Percentiles rank a stretch among this genome's conserved stretches.
phyloP scores from a whole-genome alignment of 2,113 vertebrate species.

The Pteronura brasiliensis region DNA sequence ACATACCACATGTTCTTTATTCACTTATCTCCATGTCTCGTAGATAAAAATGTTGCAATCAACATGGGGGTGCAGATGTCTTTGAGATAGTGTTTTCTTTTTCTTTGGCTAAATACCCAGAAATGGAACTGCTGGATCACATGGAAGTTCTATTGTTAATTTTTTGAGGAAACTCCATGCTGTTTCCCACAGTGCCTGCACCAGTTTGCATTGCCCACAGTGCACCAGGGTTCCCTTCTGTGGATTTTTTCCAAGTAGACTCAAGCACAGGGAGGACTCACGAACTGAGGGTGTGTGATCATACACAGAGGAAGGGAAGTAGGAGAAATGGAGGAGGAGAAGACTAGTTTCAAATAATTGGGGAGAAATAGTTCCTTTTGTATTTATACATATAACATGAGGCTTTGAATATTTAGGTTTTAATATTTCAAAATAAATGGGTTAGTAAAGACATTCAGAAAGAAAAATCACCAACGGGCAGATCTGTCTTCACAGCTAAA shows the following conservation, averaged over 20 bases:
- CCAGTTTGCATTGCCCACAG: not conserved
- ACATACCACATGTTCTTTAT: not conserved
- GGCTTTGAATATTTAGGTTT: not conserved
- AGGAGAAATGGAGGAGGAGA: not conserved
- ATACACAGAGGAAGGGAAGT: not conserved
- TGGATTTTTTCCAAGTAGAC: not conserved
- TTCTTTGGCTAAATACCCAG: not conserved
- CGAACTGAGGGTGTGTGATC: not conserved
- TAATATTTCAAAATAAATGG: slow-evolving; percentile 1
- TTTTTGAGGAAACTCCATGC: not conserved
- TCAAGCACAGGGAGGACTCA: not conserved
- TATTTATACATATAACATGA: not conserved
- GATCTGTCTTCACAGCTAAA: slow-evolving; percentile 22
- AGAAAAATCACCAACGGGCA: not conserved
- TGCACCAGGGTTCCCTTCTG: not conserved
- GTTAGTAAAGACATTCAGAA: not conserved
- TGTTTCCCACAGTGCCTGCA: not conserved
- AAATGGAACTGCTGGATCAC: not conserved
- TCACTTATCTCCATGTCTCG: not conserved
- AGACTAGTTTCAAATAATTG: not conserved
- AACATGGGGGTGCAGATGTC: not conserved
- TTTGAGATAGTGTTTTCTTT: not conserved
- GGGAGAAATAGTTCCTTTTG: not conserved
- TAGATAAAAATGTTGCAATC: not conserved
- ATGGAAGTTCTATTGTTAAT: not conserved